A percentile compares a stretch with the other conserved stretches of the same genome.
Conservation (phyloP, 2,797 vertebrate genomes). For the Geotrypetes seraphini region DNA sequence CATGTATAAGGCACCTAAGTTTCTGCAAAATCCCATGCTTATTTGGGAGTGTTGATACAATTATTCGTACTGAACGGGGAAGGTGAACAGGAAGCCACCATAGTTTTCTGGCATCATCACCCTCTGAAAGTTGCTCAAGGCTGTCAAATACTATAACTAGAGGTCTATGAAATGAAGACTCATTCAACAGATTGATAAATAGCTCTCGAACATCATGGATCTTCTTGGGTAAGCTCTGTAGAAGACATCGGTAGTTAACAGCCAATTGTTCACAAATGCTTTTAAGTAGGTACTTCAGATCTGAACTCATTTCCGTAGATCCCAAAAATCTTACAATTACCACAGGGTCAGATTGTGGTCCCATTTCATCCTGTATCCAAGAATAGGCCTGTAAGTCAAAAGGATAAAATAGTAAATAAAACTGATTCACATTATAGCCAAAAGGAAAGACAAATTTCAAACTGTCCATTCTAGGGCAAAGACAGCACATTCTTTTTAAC, state of each 20-base stretch:
- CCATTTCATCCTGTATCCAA: slow-evolving; percentile 89
- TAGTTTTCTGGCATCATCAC: slow-evolving; percentile 85
- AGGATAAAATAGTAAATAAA: slow-evolving; percentile 21
- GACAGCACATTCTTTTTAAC: too few species aligned
- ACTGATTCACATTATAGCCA: too few species aligned
- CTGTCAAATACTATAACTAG: slow-evolving; percentile 88
- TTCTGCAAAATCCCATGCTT: slow-evolving; percentile 96
- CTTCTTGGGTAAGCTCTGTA: slow-evolving; percentile 93
- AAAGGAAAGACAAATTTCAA: background rate
- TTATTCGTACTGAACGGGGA: slow-evolving; percentile 84
- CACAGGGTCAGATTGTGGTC: slow-evolving; percentile 89
- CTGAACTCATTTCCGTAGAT: slow-evolving; percentile 77
- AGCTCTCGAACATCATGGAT: slow-evolving; percentile 90
- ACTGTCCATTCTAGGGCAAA: background rate
- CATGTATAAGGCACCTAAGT: slow-evolving; percentile 82
- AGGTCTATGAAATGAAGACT: slow-evolving; percentile 85
- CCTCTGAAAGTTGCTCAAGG: slow-evolving; percentile 89
- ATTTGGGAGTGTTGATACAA: slow-evolving; percentile 93
- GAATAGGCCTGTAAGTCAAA: slow-evolving; percentile 76
- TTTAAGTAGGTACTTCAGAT: slow-evolving; percentile 84
- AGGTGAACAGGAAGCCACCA: slow-evolving; percentile 96
- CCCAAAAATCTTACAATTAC: slow-evolving; percentile 88
- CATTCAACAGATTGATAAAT: slow-evolving; percentile 86
- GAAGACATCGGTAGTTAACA: slow-evolving; percentile 85
- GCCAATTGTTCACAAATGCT: slow-evolving; percentile 95